Evolutionary conservation across 2,113 vertebrate species (phyloP).

Genomic region (Cygnus buccinator): DNA sequence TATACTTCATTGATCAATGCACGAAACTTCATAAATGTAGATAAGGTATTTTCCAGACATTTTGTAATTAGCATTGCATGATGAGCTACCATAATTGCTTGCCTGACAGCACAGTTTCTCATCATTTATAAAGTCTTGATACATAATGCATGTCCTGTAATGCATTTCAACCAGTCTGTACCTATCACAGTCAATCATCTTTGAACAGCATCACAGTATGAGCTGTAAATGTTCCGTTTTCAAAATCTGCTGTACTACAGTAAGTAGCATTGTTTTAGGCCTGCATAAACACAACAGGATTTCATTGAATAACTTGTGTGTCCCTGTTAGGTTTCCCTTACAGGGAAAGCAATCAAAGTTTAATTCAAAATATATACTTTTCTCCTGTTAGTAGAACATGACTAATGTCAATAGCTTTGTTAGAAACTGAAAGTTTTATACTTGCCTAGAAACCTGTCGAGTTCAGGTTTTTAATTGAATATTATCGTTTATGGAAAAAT

Average conservation of each 20-base stretch:
- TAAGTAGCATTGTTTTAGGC: not conserved
- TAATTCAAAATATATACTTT: not conserved
- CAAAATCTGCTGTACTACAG: not conserved
- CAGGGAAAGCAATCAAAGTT: not conserved
- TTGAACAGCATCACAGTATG: not conserved
- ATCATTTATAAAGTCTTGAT: conserved; percentile 57
- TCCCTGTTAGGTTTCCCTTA: not conserved
- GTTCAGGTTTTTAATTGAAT: not conserved
- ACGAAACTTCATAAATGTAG: conserved; percentile 56
- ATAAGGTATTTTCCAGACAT: conserved; percentile 55
- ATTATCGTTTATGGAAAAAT: not conserved
- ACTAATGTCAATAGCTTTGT: not conserved
- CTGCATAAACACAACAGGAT: not conserved
- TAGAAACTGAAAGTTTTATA: not conserved
- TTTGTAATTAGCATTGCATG: conserved; percentile 42
- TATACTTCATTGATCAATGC: conserved; percentile 21
- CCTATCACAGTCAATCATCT: conserved; percentile 53
- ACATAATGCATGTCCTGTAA: conserved; percentile 62
- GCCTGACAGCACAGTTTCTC: conserved; percentile 40
- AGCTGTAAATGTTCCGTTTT: not conserved
- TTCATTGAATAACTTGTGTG: not conserved
- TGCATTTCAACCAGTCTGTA: conserved; percentile 36
- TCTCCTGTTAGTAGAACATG: not conserved
- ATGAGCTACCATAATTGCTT: conserved; percentile 59
- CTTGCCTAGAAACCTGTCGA: not conserved